phyloP scores from a whole-genome alignment of 2,888 invertebrate species.

The Creontiades dilutus region DNA sequence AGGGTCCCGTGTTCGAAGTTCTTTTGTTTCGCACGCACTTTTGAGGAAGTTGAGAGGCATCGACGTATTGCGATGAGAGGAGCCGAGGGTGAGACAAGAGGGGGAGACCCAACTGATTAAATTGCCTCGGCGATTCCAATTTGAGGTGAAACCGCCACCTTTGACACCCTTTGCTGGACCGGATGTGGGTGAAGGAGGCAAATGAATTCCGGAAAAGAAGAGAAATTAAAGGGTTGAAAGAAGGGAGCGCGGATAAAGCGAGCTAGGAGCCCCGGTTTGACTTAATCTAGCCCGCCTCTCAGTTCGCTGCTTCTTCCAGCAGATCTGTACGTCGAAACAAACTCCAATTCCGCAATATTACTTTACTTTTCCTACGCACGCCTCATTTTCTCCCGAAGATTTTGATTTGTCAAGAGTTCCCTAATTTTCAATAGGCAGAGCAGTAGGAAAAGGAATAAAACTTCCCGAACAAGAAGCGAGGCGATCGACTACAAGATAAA shows the following conservation, averaged over 20 bases:
- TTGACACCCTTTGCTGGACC: conserved; percentile 1
- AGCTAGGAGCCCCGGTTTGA: background rate
- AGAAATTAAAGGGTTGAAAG: conserved; percentile 46
- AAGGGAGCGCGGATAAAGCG: background rate
- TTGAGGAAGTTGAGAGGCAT: background rate
- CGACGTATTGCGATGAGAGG: background rate
- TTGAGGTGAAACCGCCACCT: conserved; percentile 13
- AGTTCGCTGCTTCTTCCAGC: conserved; percentile 5
- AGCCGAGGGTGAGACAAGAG: background rate
- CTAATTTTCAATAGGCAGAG: too few species aligned
- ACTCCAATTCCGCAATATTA: background rate
- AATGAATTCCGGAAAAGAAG: conserved; percentile 43
- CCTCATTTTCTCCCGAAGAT: too few species aligned
- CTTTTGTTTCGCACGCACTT: conserved; percentile 19
- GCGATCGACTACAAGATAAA: too few species aligned
- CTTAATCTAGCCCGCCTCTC: conserved; percentile 13
- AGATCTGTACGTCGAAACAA: background rate
- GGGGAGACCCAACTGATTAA: background rate
- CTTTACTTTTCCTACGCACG: background rate
- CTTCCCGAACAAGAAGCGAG: too few species aligned
- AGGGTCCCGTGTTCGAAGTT: background rate
- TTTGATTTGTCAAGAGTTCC: too few species aligned
- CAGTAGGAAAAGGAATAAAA: too few species aligned
- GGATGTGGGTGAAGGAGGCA: conserved; percentile 33
- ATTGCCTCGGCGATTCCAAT: conserved; percentile 38